Base-by-base conservation (phyloP, 2,888 invertebrate genomes). In the Argyresthia goedartella region DNA sequence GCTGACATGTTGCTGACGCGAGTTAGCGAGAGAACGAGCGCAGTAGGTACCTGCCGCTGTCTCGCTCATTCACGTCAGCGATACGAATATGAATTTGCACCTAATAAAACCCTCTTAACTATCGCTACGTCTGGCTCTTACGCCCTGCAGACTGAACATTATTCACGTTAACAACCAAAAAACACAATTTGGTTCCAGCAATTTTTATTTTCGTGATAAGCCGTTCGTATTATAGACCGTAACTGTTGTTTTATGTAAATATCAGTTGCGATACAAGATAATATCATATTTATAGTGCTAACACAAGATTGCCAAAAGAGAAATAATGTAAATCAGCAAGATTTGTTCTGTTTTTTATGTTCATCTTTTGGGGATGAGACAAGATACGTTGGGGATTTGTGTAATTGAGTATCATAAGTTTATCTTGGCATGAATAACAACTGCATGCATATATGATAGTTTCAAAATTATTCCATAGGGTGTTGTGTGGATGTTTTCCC, bases 261-360 rank as follows among this genome's bases (percentile, higher is more conserved):
- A 13, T 8, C 48, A 36, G 25, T 36, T 48, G 48, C 15, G 36
- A 48, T 48, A 36, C 36, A 36, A 48, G 48, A 48, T 48, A 48
- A 48, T 48, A 48, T 48, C 48, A 48, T 48, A 48, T 48, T 48
- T 48, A 48, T 48, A 48, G 48, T 48, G 48, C 48, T 36, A 48
- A 48, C n/a, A 48, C 25, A 35, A 48, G 48, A 48, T 36, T 48
- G 48, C 15, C 4, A 36, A 36, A 36, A 48, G n/a, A 48, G 14
- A 48, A n/a, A 14, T 36, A 36, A 15, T 36, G 15, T 48, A 48
- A 48, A 48, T 48, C 48, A 36, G n/a, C 13, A 15, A 35, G 13
- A 13, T 35, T 48, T 35, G 8, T 48, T 36, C 36, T 35, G 9
- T 14, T 34, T 48, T 48, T 48, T 11, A 13, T 46, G n/a, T 46